Base-by-base conservation (phyloP, 37 sponge, comb jelly and placozoan genomes). In the Cladorhizidae sp. region DNA sequence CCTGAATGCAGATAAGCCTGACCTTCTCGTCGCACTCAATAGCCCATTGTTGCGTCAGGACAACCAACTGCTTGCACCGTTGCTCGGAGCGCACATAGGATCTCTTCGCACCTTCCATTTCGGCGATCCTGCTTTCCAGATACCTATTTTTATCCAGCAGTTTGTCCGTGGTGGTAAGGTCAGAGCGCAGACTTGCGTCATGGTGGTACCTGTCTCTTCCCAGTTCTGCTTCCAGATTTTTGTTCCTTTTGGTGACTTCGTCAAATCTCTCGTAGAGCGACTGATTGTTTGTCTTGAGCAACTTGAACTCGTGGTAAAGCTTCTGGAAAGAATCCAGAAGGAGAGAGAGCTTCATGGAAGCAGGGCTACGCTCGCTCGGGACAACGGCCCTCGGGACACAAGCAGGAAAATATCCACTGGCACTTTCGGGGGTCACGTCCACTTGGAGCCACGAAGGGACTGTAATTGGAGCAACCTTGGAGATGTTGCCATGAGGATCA, bases 21-120 rank as follows among this genome's bases (percentile, higher is more conserved):
- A 45, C 74, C 22, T 67, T 82, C 37, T 82, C 83, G 6, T 32
- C 54, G 40, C 73, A 72, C 49, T 82, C 83, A 3, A 64, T 3
- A 40, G 83, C 74, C 83, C 83, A 82, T 39, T 82, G 67, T n/a
- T 82, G 65, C 3, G 72, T 82, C n/a, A 73, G 63, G 22, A 5
- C 74, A 3, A 73, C 74, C 15, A 82, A 74, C 37, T 82, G 73
- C 52, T 74, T 62, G 67, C 43, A 40, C 5, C 83, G 40, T 42
- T 71, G 64, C 21, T 82, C 74, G 1, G 83, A 73, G 21, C 50
- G 70, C 7, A 26, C 29, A 31, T 52, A 55, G 14, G 56, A 45
- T 67, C 23, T 79, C 70, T 79, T 20, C 14, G 67, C 21, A 14
- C 37, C 56, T 22, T 65, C 55, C 11, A 67, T 9, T 21, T 28